Evolutionary conservation across 35 echinoderm and acorn worm genomes (phyloP).

Genomic region (Acanthaster planci): DNA sequence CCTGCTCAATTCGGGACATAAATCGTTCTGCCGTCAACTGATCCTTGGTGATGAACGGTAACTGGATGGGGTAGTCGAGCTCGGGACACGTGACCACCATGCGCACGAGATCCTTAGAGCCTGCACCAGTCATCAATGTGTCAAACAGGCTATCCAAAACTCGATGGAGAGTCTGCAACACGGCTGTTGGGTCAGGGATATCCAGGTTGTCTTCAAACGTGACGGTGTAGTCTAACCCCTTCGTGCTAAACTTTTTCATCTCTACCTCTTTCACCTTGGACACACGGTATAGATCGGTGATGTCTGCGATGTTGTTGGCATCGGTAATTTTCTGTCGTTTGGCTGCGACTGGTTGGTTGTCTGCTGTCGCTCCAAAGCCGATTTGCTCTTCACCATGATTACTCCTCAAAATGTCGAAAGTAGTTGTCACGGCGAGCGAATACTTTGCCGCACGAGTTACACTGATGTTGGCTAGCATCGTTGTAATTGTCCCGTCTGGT

Average conservation of each 20-base stretch:
- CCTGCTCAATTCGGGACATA: not conserved
- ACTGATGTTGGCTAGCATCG: not conserved
- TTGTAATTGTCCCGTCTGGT: not conserved
- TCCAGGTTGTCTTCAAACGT: not conserved
- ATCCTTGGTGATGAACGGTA: not conserved
- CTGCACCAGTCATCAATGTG: not conserved
- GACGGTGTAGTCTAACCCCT: not conserved
- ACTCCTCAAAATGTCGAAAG: not conserved
- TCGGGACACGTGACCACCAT: not conserved
- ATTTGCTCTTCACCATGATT: not conserved
- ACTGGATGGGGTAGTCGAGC: too few species aligned
- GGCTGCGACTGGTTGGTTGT: not conserved
- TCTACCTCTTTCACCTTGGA: not conserved
- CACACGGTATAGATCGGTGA: not conserved
- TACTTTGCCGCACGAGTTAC: not conserved
- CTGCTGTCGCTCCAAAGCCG: not conserved
- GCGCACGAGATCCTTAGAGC: not conserved
- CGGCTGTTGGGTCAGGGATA: not conserved
- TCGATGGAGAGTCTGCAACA: not conserved
- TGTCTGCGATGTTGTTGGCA: not conserved
- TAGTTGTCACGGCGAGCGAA: conserved; percentile 1
- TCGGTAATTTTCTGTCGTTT: not conserved
- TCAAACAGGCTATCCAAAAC: not conserved
- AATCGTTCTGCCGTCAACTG: not conserved
- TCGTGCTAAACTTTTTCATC: not conserved